Conservation (phyloP, 64 coral and sea anemone species). For the Actinia equina region DNA sequence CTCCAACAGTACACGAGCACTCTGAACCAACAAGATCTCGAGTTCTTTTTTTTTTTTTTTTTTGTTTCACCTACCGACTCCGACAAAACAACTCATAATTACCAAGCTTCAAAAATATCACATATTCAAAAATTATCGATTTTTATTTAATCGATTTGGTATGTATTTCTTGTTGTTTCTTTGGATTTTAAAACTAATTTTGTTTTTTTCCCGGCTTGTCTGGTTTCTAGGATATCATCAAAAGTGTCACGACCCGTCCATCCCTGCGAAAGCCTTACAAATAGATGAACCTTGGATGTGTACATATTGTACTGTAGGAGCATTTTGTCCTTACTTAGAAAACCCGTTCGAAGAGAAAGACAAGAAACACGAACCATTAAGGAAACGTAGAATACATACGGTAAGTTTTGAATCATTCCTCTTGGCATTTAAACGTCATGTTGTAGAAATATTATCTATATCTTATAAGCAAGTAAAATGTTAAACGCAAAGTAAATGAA, state of each 20-base stretch:
- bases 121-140: too few species aligned
- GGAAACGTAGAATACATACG: constrained; percentile 47
- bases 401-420: constrained; percentile 2
- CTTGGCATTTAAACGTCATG: too few species aligned
- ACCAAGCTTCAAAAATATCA: neutral
- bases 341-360: constrained; percentile 60
- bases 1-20: neutral
- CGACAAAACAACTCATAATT: neutral
- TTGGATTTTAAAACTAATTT: neutral
- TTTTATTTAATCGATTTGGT: neutral
- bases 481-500: too few species aligned
- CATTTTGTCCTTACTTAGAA: constrained; percentile 65
- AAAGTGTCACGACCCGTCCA: constrained; percentile 53
- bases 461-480: too few species aligned
- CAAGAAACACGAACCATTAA: constrained; percentile 23
- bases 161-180: neutral
- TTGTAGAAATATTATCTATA: too few species aligned
- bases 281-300: constrained; percentile 73
- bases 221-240: constrained; percentile 59
- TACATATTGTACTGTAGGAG: constrained; percentile 57
- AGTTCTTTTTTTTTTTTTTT: neutral
- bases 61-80: neutral
- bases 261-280: constrained; percentile 50
- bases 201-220: constrained; percentile 3
- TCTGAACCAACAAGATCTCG: neutral